Percentiles rank a stretch among this genome's conserved stretches.
These are phyloP conservation scores for Euura saliciscinereae DNA, from an alignment of 1,140 invertebrate genomes.

Conservation along the genomic window DNA sequence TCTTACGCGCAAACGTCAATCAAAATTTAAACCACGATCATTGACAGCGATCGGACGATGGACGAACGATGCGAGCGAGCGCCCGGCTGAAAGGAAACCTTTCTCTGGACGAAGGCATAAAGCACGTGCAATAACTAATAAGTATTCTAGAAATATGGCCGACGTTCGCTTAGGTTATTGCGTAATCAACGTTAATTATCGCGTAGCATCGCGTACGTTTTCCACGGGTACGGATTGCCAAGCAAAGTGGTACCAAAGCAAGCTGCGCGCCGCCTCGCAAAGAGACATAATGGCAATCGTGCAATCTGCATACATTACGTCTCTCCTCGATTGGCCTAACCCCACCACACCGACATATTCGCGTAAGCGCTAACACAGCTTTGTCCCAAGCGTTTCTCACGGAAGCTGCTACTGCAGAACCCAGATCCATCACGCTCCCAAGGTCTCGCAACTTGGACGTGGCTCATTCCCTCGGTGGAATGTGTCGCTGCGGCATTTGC, in stretches of 20 bases:
- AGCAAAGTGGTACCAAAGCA: slow-evolving; percentile 19
- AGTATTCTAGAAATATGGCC: slow-evolving; percentile 2
- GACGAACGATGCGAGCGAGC: too few relatives aligned
- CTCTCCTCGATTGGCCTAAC: neutral
- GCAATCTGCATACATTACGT: slow-evolving; percentile 57
- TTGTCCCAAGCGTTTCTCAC: neutral
- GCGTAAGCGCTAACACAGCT: neutral
- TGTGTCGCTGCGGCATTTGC: too few relatives aligned
- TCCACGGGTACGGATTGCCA: neutral
- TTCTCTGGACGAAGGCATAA: too few relatives aligned
- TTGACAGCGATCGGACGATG: neutral
- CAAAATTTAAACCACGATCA: neutral
- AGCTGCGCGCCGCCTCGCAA: slow-evolving; percentile 30
- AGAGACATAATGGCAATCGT: slow-evolving; percentile 51
- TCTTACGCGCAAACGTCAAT: neutral
- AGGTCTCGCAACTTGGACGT: neutral
- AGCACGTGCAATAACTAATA: slow-evolving; percentile 2
- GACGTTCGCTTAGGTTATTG: slow-evolving; percentile 7
- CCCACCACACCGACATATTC: neutral
- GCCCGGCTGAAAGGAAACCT: too few relatives aligned
- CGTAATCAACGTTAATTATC: slow-evolving; percentile 22
- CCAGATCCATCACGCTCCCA: neutral
- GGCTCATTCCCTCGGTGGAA: too few relatives aligned
- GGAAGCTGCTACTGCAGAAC: neutral
- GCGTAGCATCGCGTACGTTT: slow-evolving; percentile 3